A percentile compares a stretch with the other conserved stretches of the same genome.
Conservation (phyloP, 2,888 invertebrate genomes). For the Epinotia bilunana region DNA sequence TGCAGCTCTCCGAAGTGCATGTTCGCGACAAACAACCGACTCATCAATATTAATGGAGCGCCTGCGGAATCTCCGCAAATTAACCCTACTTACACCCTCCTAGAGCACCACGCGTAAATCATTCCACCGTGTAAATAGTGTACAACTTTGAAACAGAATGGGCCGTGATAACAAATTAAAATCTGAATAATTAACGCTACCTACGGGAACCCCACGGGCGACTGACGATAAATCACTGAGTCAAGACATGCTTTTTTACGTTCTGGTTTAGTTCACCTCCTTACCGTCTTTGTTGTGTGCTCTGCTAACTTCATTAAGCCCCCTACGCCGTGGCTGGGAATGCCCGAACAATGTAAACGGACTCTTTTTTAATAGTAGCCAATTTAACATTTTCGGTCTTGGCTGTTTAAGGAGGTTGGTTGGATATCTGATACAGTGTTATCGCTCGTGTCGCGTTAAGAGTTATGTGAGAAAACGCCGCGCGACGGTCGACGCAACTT, state of each 20-base stretch:
- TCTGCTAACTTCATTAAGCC: constrained; percentile 74
- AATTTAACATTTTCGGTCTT: constrained; percentile 71
- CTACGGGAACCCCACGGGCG: constrained; percentile 58
- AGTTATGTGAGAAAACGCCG: constrained; percentile 73
- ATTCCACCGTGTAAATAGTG: constrained; percentile 79
- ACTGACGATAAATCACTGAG: constrained; percentile 77
- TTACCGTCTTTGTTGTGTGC: constrained; percentile 68
- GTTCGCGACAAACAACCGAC: constrained; percentile 41
- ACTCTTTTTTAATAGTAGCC: constrained; percentile 67
- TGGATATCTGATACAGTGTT: constrained; percentile 66
- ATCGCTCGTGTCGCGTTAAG: constrained; percentile 61
- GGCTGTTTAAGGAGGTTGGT: constrained; percentile 57
- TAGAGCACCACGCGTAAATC: constrained; percentile 69
- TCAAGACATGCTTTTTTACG: constrained; percentile 75
- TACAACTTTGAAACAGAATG: constrained; percentile 72
- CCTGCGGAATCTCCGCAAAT: constrained; percentile 56
- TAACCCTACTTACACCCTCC: constrained; percentile 57
- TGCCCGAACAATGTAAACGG: constrained; percentile 69
- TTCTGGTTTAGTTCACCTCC: constrained; percentile 79
- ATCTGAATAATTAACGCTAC: constrained; percentile 82
- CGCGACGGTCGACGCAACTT: constrained; percentile 51
- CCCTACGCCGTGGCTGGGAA: constrained; percentile 61
- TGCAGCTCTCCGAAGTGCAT: constrained; percentile 47
- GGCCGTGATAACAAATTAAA: constrained; percentile 82
- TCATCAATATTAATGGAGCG: constrained; percentile 52